Evolutionary conservation across 2,113 vertebrate species (phyloP).

Genomic region (Hypomesus transpacificus): DNA sequence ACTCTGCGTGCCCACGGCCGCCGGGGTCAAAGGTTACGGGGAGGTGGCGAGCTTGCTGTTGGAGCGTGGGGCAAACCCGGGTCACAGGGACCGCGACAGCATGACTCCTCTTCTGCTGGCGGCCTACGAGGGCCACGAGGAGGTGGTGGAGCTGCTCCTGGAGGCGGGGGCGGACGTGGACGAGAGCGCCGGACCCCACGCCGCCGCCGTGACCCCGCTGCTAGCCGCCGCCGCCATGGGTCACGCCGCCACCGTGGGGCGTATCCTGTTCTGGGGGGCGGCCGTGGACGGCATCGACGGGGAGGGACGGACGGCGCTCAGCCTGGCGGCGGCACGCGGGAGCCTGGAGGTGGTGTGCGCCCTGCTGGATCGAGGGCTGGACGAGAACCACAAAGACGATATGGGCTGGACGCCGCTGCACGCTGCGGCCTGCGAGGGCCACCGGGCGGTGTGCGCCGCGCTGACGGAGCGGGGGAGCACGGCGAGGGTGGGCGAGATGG

Average conservation of each 20-base stretch:
- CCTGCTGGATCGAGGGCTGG: slow-evolving; percentile 75
- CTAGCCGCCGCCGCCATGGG: slow-evolving; percentile 77
- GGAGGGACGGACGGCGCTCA: slow-evolving; percentile 75
- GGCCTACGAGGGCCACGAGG: slow-evolving; percentile 74
- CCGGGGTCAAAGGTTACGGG: slow-evolving; percentile 60
- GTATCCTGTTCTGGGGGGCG: slow-evolving; percentile 77
- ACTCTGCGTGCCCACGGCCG: slow-evolving; percentile 70
- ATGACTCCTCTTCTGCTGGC: slow-evolving; percentile 77
- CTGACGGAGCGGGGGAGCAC: slow-evolving; percentile 73
- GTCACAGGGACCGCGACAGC: slow-evolving; percentile 72
- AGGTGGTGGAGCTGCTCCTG: slow-evolving; percentile 74
- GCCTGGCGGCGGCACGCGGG: slow-evolving; percentile 72
- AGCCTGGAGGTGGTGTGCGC: slow-evolving; percentile 68
- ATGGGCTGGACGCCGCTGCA: slow-evolving; percentile 80
- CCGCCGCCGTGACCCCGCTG: slow-evolving; percentile 65
- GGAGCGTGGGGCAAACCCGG: slow-evolving; percentile 70
- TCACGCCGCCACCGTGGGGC: slow-evolving; percentile 66
- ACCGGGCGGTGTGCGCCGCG: slow-evolving; percentile 65
- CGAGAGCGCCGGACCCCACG: slow-evolving; percentile 61
- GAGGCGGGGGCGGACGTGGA: slow-evolving; percentile 77
- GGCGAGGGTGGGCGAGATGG: slow-evolving; percentile 72
- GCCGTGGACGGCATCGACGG: slow-evolving; percentile 73
- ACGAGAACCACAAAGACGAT: slow-evolving; percentile 80
- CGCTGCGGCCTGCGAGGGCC: slow-evolving; percentile 76
- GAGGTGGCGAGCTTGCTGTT: slow-evolving; percentile 70